Conservation (phyloP, 2,797 vertebrate species). For the Coranthus polyacanthus region DNA sequence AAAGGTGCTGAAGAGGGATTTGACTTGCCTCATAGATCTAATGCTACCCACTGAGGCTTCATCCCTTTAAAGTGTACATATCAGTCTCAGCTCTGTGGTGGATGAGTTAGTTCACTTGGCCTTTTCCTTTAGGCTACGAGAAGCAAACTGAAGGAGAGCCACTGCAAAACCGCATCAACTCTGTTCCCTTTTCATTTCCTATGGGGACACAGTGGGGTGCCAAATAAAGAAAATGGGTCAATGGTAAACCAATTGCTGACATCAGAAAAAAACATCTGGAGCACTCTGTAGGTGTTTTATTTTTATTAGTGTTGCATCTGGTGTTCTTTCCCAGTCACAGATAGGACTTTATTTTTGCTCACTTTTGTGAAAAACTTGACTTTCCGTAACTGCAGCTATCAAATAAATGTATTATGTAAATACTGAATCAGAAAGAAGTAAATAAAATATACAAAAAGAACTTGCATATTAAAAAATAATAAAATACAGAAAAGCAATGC, state of each 20-base stretch:
- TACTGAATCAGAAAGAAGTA: too few relatives aligned
- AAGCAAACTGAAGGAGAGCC: neutral
- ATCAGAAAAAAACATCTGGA: constrained; percentile 22
- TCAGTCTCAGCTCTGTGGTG: constrained; percentile 9
- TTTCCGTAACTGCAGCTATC: too few relatives aligned
- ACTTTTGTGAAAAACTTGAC: too few relatives aligned
- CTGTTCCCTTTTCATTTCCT: neutral
- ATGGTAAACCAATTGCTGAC: constrained; percentile 8
- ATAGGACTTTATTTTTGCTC: constrained; percentile 9
- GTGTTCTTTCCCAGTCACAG: too few relatives aligned
- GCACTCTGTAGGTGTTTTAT: neutral
- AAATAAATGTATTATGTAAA: too few relatives aligned
- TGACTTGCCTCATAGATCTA: constrained; percentile 2
- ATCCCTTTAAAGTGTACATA: constrained; percentile 17
- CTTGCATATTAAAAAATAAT: neutral
- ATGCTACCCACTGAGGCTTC: constrained; percentile 15
- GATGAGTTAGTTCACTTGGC: constrained; percentile 5
- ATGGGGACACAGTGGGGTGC: constrained; percentile 7
- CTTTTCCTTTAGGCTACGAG: constrained; percentile 3
- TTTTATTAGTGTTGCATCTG: neutral
- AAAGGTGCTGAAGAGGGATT: constrained; percentile 18
- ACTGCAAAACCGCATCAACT: neutral
- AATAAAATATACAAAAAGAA: neutral
- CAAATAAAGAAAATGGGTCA: constrained; percentile 27
- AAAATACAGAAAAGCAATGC: neutral